Evolutionary conservation across 2,113 vertebrate genomes (phyloP).

Genomic region (Chitala chitala): DNA sequence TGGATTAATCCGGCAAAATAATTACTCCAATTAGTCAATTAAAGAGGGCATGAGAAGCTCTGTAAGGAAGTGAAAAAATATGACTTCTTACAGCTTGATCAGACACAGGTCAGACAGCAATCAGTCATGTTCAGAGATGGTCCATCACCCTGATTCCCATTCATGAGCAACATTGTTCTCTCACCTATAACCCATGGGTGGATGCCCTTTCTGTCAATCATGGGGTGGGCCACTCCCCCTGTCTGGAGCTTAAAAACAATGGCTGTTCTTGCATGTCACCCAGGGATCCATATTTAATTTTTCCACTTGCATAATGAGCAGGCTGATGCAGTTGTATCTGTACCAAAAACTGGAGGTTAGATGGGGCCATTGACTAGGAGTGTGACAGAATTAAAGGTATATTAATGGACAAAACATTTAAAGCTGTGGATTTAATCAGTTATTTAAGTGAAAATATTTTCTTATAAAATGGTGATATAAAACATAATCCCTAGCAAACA

Average conservation of each 20-base stretch:
- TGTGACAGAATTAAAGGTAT: too few relatives aligned
- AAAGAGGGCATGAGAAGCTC: conserved; percentile 8
- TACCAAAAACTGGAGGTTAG: too few relatives aligned
- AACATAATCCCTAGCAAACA: too few relatives aligned
- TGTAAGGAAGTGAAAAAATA: background rate
- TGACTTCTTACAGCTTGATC: too few relatives aligned
- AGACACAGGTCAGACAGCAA: background rate
- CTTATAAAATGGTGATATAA: too few relatives aligned
- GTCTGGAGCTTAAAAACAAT: conserved; percentile 21
- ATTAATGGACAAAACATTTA: too few relatives aligned
- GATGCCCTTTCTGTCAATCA: conserved; percentile 31
- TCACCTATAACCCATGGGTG: conserved; percentile 39
- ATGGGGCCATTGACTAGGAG: too few relatives aligned
- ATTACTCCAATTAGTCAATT: conserved; percentile 14
- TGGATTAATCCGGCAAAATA: conserved; percentile 7
- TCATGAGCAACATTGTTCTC: background rate
- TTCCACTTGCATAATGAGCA: background rate
- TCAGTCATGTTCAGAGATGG: background rate
- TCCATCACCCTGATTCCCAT: background rate
- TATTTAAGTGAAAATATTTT: too few relatives aligned
- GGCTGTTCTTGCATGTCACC: background rate
- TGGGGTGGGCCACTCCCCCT: conserved; percentile 31
- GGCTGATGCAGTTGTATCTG: too few relatives aligned
- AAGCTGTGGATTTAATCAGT: too few relatives aligned
- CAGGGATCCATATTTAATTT: background rate